Evolutionary conservation across 2,113 vertebrate species (phyloP), one percentile per base, ranked within the genome.

Genomic region (Zosterops borbonicus): DNA sequence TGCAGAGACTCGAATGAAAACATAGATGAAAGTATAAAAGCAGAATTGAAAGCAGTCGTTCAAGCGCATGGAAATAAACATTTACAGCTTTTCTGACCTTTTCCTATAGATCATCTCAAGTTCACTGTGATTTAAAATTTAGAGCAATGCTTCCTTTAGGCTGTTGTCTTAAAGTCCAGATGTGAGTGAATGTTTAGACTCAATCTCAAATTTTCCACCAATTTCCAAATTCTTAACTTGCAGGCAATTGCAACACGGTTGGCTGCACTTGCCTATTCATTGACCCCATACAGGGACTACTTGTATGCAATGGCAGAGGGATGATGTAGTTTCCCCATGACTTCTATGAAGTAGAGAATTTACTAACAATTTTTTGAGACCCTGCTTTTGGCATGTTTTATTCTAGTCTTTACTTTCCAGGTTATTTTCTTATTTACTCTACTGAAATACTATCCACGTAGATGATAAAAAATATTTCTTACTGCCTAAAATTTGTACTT

Each of bases 11-110:
- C 58, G 67, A 89, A 60, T 65, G 55, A 83, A 95, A 88, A 89
- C 25, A 47, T 12, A 79, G 83, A 87, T 28, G 37, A 27, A 95
- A 94, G 17, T 56, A 19, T 74, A 90, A 94, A 96, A 93, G 52
- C 49, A 80, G 42, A 35, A 76, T 79, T 33, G 74, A 97, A 97
- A 96, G 35, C 65, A 78, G 39, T 90, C 23, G 5, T 92, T 93
- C 92, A 93, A 94, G 88, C 82, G 94, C 49, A 69, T 78, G 77
- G 71, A 96, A 96, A 97, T 94, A 97, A 97, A 95, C 79, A 92
- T 94, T 97, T 94, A 96, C 91, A 96, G 79, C 74, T 95, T 98
- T 97, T 94, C 70, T 98, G 97, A 98, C 97, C 98, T 98, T 98
- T 96, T 94, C 46, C 31, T 95, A 96, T 97, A 96, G 96, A 90